Conservation (phyloP, 2,113 vertebrate genomes). For the Sorex araneus region DNA sequence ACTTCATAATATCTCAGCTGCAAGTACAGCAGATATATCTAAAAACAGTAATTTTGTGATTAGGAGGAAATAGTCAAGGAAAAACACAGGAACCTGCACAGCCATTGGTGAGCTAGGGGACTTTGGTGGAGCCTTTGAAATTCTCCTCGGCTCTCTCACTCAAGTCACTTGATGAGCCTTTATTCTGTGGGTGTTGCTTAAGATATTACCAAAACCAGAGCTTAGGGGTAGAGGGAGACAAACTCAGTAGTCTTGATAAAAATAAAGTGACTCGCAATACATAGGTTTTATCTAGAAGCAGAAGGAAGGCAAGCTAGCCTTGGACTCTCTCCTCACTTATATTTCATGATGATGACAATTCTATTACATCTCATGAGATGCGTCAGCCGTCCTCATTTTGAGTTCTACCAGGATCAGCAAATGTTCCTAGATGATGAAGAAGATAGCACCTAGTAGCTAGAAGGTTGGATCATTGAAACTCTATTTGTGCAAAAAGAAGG, state of each 20-base stretch:
- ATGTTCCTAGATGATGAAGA: not conserved
- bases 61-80: not conserved
- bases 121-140: not conserved
- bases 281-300: not conserved
- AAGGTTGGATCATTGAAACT: not conserved
- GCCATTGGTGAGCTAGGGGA: fast-evolving
- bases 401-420: not conserved
- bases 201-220: not conserved
- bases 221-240: not conserved
- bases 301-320: not conserved
- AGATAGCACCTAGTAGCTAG: not conserved
- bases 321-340: not conserved
- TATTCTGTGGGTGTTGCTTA: not conserved
- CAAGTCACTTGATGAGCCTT: not conserved
- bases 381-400: not conserved
- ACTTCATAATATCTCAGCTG: not conserved
- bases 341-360: not conserved
- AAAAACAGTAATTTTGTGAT: not conserved
- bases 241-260: not conserved
- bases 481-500: not conserved
- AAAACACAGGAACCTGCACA: fast-evolving
- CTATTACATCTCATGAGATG: not conserved
- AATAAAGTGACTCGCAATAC: not conserved
- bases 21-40: not conserved
- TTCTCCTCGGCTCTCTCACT: not conserved